Evolutionary conservation across 2,888 invertebrate genomes (phyloP), one percentile per base, ranked within the genome.

Genomic region (Synanthedon myopaeformis): DNA sequence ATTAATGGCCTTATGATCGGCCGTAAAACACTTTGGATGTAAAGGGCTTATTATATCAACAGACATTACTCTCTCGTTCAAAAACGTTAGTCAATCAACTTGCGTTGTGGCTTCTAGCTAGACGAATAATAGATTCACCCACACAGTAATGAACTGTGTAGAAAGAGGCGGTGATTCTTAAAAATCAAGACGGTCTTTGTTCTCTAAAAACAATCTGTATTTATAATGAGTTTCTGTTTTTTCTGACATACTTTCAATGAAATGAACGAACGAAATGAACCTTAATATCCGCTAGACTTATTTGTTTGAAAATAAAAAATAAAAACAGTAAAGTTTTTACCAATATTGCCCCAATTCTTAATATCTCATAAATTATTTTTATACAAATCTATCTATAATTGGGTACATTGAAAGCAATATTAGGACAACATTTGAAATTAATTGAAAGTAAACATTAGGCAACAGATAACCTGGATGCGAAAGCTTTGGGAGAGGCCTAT

Each of bases 1-100:
- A 86, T 85, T 81, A 85, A 85, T 82, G 76, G 77, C 58, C 60
- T 58, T 66, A 59, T 76, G 83, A 84, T 83, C 83, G 81, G 68
- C 72, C 67, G 81, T 69, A 76, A 81, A 82, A 80, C 81, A 80
- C 81, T 84, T 82, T 69, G 81, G 79, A 82, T 84, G 70, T 77
- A 73, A 75, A 79, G 75, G 72, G 74, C 67, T 71, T 67, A 65
- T 69, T 68, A 67, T 71, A 72, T 67, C 67, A 61, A 70, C 66
- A 70, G 63, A 66, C 65, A 65, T 65, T 64, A 61, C 59, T 67
- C 60, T 72, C 12, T 66, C 62, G 61, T 63, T 67, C 68, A 64
- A 65, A 64, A 66, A 60, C 56, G 64, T 64, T 60, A 69, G 68
- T 72, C 70, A 67, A 69, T 72, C 70, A 72, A 62, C 62, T 64